Evolutionary conservation across 2,888 invertebrate species (phyloP).

Genomic region (Theodoxus fluviatilis): DNA sequence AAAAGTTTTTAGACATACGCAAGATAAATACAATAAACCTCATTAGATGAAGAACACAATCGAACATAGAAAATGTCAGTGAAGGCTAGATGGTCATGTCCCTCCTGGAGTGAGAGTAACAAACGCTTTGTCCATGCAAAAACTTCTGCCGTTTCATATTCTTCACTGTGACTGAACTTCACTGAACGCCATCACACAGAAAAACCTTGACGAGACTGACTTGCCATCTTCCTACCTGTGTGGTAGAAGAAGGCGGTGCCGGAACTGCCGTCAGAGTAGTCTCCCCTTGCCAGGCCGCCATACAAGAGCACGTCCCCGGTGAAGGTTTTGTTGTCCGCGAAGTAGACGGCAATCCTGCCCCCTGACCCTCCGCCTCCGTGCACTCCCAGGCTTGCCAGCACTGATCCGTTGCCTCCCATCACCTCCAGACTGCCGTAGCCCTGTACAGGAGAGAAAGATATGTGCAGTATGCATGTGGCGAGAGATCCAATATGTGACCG

Average conservation of each 20-base stretch:
- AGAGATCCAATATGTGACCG: too few species aligned
- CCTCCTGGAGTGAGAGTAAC: too few species aligned
- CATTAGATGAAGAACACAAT: background rate
- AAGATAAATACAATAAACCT: background rate
- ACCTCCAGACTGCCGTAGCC: constrained; percentile 49
- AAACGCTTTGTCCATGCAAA: too few species aligned
- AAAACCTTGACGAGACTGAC: too few species aligned
- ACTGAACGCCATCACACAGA: too few species aligned
- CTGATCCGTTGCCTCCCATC: constrained; percentile 43
- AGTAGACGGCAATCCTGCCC: constrained; percentile 51
- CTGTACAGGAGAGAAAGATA: constrained; percentile 29
- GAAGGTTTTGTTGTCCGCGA: constrained; percentile 46
- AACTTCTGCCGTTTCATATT: too few species aligned
- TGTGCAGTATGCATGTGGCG: too few species aligned
- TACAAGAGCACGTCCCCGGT: constrained; percentile 42
- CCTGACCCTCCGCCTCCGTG: constrained; percentile 40
- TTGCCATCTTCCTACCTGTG: constrained; percentile 40
- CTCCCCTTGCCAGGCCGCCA: constrained; percentile 40
- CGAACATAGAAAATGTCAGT: background rate
- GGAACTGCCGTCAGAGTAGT: constrained; percentile 44
- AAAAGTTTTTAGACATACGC: too few species aligned
- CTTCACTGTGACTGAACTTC: too few species aligned
- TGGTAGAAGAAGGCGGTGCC: constrained; percentile 52
- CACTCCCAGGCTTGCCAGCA: background rate
- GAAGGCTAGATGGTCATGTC: too few species aligned